Percentiles rank a stretch among this genome's conserved stretches.
phyloP scores from a whole-genome alignment of 2,113 vertebrate genomes.

The Dasyprocta punctata region DNA sequence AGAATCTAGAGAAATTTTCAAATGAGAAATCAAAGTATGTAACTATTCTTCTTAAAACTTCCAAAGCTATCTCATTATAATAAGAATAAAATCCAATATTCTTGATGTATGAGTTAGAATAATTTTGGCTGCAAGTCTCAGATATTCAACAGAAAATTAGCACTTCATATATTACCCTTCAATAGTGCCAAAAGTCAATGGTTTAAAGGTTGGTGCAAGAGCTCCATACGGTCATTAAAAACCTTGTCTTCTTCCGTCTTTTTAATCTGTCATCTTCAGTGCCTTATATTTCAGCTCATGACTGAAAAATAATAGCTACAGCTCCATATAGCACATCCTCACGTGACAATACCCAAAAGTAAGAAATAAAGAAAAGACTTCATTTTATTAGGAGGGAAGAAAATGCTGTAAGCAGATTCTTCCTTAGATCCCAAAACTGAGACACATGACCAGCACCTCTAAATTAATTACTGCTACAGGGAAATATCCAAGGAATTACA shows the following conservation, averaged over 20 bases:
- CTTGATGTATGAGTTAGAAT: neutral
- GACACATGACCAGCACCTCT: neutral
- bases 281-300: neutral
- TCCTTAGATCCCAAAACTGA: neutral
- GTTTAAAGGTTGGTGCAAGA: neutral
- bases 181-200: neutral
- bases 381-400: neutral
- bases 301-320: neutral
- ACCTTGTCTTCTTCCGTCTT: neutral
- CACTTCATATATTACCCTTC: neutral
- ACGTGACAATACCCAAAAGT: neutral
- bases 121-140: neutral
- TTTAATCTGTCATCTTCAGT: neutral
- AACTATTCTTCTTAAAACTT: neutral
- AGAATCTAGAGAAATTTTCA: neutral
- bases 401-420: neutral
- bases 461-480: neutral
- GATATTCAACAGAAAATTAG: neutral
- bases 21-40: neutral
- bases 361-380: neutral
- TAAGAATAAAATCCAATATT: neutral
- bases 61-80: neutral
- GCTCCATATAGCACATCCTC: neutral
- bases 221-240: neutral
- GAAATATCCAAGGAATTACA: neutral